Percentiles rank a stretch among this genome's conserved stretches.
These are phyloP conservation scores for Ophion obscuratus DNA, from an alignment of 2,888 invertebrate genomes.

Conservation along the genomic window DNA sequence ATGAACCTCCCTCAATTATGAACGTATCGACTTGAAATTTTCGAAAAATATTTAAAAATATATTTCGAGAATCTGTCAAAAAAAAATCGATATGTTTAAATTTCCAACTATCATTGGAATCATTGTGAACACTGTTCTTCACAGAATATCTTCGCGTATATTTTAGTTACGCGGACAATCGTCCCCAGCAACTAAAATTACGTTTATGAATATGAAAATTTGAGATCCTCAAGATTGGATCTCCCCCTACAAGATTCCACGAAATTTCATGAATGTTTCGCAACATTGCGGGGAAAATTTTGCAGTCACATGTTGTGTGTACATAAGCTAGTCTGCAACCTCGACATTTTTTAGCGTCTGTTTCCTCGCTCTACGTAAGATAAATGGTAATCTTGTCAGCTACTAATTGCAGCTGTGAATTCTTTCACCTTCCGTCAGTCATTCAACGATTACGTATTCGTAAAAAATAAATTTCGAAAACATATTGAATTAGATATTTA, in stretches of 20 bases:
- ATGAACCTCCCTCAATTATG: no score
- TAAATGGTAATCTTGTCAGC: slow-evolving; percentile 26
- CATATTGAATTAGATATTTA: not conserved
- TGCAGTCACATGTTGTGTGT: slow-evolving; percentile 1
- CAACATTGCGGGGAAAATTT: slow-evolving; percentile 10
- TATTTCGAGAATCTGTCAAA: no score
- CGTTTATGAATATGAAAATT: not conserved
- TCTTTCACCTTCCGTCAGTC: slow-evolving; percentile 31
- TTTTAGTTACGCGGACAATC: no score
- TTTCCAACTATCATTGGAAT: no score
- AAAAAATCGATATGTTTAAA: no score
- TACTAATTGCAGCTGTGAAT: slow-evolving; percentile 43
- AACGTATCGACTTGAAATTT: no score
- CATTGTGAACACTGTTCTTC: no score
- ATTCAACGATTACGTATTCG: not conserved
- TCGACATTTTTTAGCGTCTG: slow-evolving; percentile 21
- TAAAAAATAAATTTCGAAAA: not conserved
- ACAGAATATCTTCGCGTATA: no score
- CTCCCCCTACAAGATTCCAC: not conserved
- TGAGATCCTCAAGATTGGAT: not conserved
- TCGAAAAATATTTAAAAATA: no score
- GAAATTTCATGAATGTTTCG: slow-evolving; percentile 8
- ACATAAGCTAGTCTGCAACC: slow-evolving; percentile 16
- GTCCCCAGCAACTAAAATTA: not conserved
- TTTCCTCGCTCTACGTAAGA: slow-evolving; percentile 56